Conservation (phyloP, 2,888 invertebrate genomes). For the Drosophila affinis region DNA sequence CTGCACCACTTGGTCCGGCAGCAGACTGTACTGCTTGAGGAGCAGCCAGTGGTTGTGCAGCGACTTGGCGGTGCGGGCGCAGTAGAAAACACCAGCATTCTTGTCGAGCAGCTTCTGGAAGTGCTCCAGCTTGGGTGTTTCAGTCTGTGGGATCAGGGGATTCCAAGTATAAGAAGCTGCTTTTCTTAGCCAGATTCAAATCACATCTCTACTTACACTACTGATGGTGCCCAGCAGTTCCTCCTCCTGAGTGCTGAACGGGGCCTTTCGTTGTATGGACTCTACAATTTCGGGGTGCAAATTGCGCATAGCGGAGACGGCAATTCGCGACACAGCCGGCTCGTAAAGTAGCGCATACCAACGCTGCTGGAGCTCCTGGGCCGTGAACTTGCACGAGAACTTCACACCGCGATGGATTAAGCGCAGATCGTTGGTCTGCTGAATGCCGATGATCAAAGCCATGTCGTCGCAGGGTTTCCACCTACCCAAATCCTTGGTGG, state of each 20-base stretch:
- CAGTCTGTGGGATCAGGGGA: slow-evolving; percentile 85
- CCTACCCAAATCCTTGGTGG: slow-evolving; percentile 93
- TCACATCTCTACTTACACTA: slow-evolving; percentile 86
- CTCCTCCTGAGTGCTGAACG: slow-evolving; percentile 96
- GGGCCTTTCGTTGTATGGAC: slow-evolving; percentile 93
- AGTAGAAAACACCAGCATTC: slow-evolving; percentile 93
- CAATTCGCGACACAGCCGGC: slow-evolving; percentile 95
- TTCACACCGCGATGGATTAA: slow-evolving; percentile 95
- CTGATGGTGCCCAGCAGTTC: slow-evolving; percentile 91
- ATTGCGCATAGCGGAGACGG: slow-evolving; percentile 96
- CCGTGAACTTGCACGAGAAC: slow-evolving; percentile 97
- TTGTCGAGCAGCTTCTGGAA: slow-evolving; percentile 94
- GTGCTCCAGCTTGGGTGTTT: slow-evolving; percentile 89
- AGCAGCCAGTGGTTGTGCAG: slow-evolving; percentile 95
- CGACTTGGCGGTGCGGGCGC: slow-evolving; percentile 93
- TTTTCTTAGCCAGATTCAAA: too few species aligned
- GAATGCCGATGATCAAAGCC: slow-evolving; percentile 95
- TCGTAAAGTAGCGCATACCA: slow-evolving; percentile 98
- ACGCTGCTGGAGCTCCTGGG: slow-evolving; percentile 96
- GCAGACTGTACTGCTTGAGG: slow-evolving; percentile 94
- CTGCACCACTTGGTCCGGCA: slow-evolving; percentile 94
- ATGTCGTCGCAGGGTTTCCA: slow-evolving; percentile 99
- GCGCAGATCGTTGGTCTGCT: slow-evolving; percentile 93
- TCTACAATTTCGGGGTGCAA: slow-evolving; percentile 95
- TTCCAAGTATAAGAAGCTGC: not conserved